Base-by-base conservation (phyloP, 2,888 invertebrate species). In the Drosophila fulvimacula region DNA sequence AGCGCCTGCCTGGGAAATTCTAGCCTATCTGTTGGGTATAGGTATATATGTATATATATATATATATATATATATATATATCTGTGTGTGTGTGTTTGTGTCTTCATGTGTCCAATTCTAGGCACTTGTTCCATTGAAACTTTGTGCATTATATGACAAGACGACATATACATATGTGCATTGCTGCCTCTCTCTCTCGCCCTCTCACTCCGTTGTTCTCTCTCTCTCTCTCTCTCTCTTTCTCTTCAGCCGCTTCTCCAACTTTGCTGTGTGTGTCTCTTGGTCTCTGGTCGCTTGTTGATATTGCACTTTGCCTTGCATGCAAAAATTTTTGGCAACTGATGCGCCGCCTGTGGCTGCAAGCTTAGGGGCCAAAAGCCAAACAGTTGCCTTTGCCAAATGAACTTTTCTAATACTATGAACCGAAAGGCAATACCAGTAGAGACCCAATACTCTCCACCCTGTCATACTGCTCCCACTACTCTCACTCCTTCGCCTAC, bases 231-330 rank as follows among this genome's bases (percentile, higher is more conserved):
- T 51, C 59, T 42, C 32, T 55, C 36, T 36, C 13, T 27, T 46
- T 58, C 13, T 21, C 27, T n/a, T n/a, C n/a, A n/a, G n/a, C n/a
- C n/a, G n/a, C 24, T 5, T 9, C 19, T 39, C 27, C 53, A 48
- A 53, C 66, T 56, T 52, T 46, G 42, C 13, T 13, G 6, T 21
- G 21, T 42, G 41, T 41, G 41, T 41, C 42, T 55, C 32, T 42
- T 36, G 36, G 65, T 74, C 73, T 55, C 46, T 48, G 58, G 56
- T 34, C 53, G 68, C 61, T 80, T 88, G 90, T 83, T 78, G 87
- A 86, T 83, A 90, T 86, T 88, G 89, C 84, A 90, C 81, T 86
- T 79, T 83, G 89, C 66, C 60, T 83, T 74, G 83, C 83, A 84
- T 90, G 87, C 89, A 75, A 78, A 78, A 88, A 88, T 82, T 78